Percentiles rank a stretch among this genome's conserved stretches.
Conservation (phyloP, 2,797 vertebrate genomes). For the Platyrinchus mystaceus region DNA sequence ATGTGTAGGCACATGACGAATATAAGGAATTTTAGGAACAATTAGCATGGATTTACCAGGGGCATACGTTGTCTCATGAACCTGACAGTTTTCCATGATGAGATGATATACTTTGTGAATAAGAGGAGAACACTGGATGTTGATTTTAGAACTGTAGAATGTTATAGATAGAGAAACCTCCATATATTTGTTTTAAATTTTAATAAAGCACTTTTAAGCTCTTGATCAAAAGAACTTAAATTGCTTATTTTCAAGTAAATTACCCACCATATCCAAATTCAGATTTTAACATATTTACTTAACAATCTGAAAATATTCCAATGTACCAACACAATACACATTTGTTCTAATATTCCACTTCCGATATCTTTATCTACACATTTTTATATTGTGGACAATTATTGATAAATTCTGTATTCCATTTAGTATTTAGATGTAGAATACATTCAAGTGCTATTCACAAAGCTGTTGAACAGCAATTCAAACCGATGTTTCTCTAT, state of each 20-base stretch:
- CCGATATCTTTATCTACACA: neutral
- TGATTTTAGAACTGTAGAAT: neutral
- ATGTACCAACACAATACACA: accelerated
- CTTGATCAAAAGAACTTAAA: neutral
- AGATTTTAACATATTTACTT: neutral
- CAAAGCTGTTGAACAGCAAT: neutral
- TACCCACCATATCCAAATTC: neutral
- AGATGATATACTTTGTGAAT: neutral
- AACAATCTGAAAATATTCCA: neutral
- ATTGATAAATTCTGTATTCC: neutral
- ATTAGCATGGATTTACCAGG: neutral
- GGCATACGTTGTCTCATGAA: neutral
- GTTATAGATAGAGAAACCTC: neutral
- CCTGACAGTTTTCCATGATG: neutral
- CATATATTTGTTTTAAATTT: accelerated
- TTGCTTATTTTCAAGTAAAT: neutral
- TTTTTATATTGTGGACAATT: neutral
- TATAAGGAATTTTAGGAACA: neutral
- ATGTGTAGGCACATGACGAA: neutral
- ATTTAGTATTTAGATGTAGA: neutral
- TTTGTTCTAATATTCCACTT: neutral
- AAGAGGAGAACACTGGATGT: neutral
- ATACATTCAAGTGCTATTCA: neutral
- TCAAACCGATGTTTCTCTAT: neutral
- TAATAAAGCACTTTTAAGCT: neutral